Percentiles rank a stretch among this genome's conserved stretches.
These are phyloP conservation scores for Ophion obscuratus DNA, from an alignment of 2,888 invertebrate genomes.

Conservation along the genomic window DNA sequence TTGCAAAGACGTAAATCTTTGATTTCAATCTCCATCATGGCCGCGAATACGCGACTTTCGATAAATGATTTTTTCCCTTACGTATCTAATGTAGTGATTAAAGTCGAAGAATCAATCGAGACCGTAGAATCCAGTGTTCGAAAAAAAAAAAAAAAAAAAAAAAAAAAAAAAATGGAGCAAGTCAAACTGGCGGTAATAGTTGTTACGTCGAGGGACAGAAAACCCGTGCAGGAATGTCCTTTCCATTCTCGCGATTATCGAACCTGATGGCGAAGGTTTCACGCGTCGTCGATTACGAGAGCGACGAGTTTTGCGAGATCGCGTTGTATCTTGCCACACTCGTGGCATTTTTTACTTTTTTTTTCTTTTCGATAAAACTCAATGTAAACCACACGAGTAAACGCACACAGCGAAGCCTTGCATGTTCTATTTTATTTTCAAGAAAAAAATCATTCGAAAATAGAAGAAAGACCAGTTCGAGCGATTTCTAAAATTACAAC, in stretches of 20 bases:
- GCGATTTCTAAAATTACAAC: not conserved
- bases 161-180: conserved; percentile 27
- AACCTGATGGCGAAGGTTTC: conserved; percentile 73
- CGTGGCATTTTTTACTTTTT: not conserved
- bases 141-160: conserved; percentile 24
- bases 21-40: not conserved
- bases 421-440: conserved; percentile 10
- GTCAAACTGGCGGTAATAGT: conserved; percentile 45
- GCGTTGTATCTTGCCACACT: conserved; percentile 49
- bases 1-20: not conserved
- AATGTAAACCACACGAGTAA: conserved; percentile 1
- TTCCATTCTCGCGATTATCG: conserved; percentile 79
- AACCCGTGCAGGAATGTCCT: conserved; percentile 76
- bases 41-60: not conserved
- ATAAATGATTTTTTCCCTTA: not conserved
- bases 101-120: conserved; percentile 38
- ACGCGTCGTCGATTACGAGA: conserved; percentile 77
- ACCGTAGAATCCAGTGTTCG: not conserved
- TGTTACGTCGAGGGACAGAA: conserved; percentile 34
- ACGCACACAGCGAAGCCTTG: not conserved
- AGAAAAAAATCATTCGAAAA: not conserved
- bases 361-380: conserved; percentile 44
- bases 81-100: conserved; percentile 24
- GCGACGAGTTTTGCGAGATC: conserved; percentile 66
- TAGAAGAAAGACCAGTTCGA: conserved; percentile 16